Evolutionary conservation across 1,140 invertebrate species (phyloP), one percentile per base, ranked within the genome.

Genomic region (Antheraea mylitta): DNA sequence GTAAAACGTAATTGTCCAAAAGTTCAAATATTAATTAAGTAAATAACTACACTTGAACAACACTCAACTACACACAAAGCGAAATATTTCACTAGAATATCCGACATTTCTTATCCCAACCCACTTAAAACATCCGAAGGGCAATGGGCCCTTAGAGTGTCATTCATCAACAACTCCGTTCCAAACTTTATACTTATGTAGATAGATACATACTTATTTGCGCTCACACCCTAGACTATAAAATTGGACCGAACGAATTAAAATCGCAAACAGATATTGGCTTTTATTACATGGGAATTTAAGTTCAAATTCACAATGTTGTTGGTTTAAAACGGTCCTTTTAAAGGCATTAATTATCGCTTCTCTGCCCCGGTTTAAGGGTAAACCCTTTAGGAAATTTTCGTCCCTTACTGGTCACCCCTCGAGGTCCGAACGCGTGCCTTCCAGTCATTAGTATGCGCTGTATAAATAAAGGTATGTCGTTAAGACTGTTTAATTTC

Each of bases 51-150:
- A 82, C 16, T 77, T 82, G 80, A 22, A 78, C 81, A 89, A 84
- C 45, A 53, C 45, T 53, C 45, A 16, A 87, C 84, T 84, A 71
- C 79, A 71, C 79, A 83, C 83, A 75, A 77, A 72, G 70, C 72
- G 74, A 85, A 80, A 90, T 89, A 90, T 89, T 90, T 90, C 87
- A 89, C 86, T 73, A 81, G 86, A 65, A 85, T 83, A 90, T 86
- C 85, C 88, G 84, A 88, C 86, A 83, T 90, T 92, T 90, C 90
- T 92, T 92, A 90, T 91, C 89, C 82, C 80, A 82, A 87, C 83
- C 87, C 87, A 86, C 83, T 90, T 91, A 88, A 91, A 91, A 89
- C 89, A 84, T 87, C 87, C 87, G 87, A 91, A 91, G 89, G 89
- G 89, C 88, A 89, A 91, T 91, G 88, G 89, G 83, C 79, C 89